Evolutionary conservation across 2,113 vertebrate species (phyloP), one percentile per base, ranked within the genome.

Genomic region (Geococcyx californianus): DNA sequence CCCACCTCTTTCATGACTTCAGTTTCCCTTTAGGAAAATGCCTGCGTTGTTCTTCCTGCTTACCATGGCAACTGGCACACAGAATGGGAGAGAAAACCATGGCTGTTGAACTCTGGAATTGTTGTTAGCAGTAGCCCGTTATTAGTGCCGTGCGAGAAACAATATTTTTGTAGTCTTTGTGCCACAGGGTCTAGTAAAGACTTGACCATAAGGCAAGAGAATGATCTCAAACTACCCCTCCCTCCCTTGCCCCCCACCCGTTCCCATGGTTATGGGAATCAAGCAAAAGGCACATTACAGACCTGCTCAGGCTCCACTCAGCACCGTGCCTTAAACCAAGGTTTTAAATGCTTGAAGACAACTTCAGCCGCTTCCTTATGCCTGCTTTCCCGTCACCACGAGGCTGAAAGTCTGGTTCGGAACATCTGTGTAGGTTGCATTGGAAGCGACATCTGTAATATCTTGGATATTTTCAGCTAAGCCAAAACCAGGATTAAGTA

Each of bases 1-100:
- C 82, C 95, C 86, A 92, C 44, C 67, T 74, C 67, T n/a, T 91
- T 72, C 60, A 70, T 95, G 34, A 93, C 60, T 96, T 95, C 60
- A 70, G 0, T 94, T 96, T 97, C 92, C 92, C 79, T 84, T 96
- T 90, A 88, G 90, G 93, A 95, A 96, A 92, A 72, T 88, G 72
- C 82, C 55, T 90, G 55, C 34, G 47, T 70, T 94, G 68, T 93
- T 68, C 83, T 96, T 95, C 88, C 85, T 94, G 79, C 92, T 93
- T 94, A 40, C 93, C 88, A 77, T 95, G 90, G 94, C 90, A 96
- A 92, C 92, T 68, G 63, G 85, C 75, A 72, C 55, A 86, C 52
- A 86, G 86, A 88, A 13, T 47, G 73, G 59, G 76, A 85, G 42
- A 85, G 62, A 90, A 92, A 94, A 60, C 36, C 16, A 2, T 18